phyloP scores from a whole-genome alignment of 2,888 invertebrate species.

The Drosophila fulvimacula region DNA sequence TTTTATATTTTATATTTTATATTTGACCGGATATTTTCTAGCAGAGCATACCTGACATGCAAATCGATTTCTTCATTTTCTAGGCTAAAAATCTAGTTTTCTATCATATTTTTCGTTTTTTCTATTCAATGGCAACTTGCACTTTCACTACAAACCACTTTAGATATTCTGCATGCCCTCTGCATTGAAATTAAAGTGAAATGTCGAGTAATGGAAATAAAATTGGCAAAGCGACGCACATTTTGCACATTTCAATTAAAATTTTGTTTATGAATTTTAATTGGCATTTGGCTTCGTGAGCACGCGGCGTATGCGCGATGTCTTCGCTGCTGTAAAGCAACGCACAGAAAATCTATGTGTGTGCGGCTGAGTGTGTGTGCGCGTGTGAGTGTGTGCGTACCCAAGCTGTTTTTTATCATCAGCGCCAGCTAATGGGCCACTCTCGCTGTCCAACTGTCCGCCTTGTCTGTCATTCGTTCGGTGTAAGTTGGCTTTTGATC shows the following conservation, averaged over 20 bases:
- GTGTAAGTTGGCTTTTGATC: conserved; percentile 54
- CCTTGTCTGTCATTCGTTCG: conserved; percentile 13
- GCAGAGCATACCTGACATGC: background rate
- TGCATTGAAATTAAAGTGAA: conserved; percentile 8
- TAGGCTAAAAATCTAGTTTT: no score
- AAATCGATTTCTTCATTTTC: no score
- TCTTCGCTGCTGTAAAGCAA: conserved; percentile 59
- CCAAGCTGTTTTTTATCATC: conserved; percentile 76
- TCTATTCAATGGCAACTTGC: background rate
- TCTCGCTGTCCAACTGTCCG: conserved; percentile 19
- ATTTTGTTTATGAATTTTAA: conserved; percentile 67
- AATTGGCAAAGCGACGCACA: conserved; percentile 44
- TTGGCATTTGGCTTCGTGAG: conserved; percentile 55
- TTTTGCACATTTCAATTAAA: conserved; percentile 45
- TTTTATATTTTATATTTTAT: no score
- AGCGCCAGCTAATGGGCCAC: conserved; percentile 61
- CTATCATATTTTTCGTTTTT: background rate
- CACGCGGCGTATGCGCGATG: conserved; percentile 70
- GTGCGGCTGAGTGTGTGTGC: conserved; percentile 6
- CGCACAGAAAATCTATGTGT: conserved; percentile 12
- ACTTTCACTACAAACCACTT: background rate
- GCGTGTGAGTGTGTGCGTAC: conserved; percentile 5
- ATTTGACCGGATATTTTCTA: background rate
- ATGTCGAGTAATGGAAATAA: conserved; percentile 16
- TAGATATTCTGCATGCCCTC: background rate